Evolutionary conservation across 2,797 vertebrate species (phyloP).

Genomic region (Apogon talboti): DNA sequence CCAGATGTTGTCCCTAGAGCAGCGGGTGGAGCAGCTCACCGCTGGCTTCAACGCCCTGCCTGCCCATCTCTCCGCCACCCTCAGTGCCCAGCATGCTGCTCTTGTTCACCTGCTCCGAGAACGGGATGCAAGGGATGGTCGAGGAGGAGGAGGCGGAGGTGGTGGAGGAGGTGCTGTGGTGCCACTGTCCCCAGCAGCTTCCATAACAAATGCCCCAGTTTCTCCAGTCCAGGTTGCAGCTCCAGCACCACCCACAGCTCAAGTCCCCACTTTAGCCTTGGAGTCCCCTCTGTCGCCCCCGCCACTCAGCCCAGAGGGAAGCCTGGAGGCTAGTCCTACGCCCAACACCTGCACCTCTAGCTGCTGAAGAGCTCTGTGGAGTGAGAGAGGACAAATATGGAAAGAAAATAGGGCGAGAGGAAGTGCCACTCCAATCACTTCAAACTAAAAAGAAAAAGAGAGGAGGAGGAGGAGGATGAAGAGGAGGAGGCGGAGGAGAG

Average conservation of each 20-base stretch:
- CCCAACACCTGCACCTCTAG: slow-evolving; percentile 80
- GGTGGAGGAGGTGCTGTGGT: slow-evolving; percentile 59
- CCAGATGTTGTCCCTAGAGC: slow-evolving; percentile 88
- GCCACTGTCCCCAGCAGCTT: slow-evolving; percentile 63
- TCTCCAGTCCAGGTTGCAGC: slow-evolving; percentile 64
- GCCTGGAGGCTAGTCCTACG: slow-evolving; percentile 74
- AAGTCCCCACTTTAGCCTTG: slow-evolving; percentile 61
- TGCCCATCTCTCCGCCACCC: slow-evolving; percentile 85
- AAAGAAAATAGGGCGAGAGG: slow-evolving; percentile 34
- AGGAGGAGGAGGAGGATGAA: slow-evolving; percentile 32
- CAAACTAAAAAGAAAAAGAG: slow-evolving; percentile 40
- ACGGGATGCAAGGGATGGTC: slow-evolving; percentile 72
- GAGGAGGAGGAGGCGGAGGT: slow-evolving; percentile 49
- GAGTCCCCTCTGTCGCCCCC: slow-evolving; percentile 65
- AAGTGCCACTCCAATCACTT: slow-evolving; percentile 36
- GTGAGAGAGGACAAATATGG: slow-evolving; percentile 32
- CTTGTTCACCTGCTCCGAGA: slow-evolving; percentile 85
- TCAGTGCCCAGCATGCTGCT: slow-evolving; percentile 85
- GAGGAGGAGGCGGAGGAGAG: slow-evolving; percentile 35
- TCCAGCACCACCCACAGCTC: slow-evolving; percentile 46
- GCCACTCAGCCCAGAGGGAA: slow-evolving; percentile 67
- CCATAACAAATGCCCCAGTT: slow-evolving; percentile 51
- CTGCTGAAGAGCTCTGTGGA: slow-evolving; percentile 76
- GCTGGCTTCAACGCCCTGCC: slow-evolving; percentile 85
- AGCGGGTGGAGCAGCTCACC: slow-evolving; percentile 86